Percentiles rank a stretch among this genome's conserved stretches.
Conservation (phyloP, 2,888 invertebrate genomes). For the Leptopilina myrica region DNA sequence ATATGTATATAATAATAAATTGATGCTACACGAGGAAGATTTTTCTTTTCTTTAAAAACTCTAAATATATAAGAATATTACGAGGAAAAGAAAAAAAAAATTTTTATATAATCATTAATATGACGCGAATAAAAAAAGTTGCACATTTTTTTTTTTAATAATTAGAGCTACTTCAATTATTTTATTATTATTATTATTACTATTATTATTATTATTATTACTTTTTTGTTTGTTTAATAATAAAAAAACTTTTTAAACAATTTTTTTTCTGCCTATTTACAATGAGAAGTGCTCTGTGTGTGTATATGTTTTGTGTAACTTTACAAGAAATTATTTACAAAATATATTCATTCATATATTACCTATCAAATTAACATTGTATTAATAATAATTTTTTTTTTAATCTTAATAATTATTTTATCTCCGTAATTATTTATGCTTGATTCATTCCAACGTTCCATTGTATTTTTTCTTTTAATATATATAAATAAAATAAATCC, state of each 20-base stretch:
- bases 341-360: conserved; percentile 75
- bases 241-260: conserved; percentile 67
- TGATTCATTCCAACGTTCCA: conserved; percentile 65
- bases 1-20: conserved; percentile 11
- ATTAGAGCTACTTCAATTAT: conserved; percentile 69
- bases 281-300: conserved; percentile 64
- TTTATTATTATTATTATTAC: conserved; percentile 41
- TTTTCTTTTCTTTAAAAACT: conserved; percentile 9
- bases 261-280: conserved; percentile 66
- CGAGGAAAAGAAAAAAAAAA: conserved; percentile 39
- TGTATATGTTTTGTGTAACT: conserved; percentile 58
- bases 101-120: conserved; percentile 44
- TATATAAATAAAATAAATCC: conserved; percentile 72
- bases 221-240: conserved; percentile 57
- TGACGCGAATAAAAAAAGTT: conserved; percentile 60
- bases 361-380: conserved; percentile 74
- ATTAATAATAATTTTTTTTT: conserved; percentile 55
- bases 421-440: conserved; percentile 66
- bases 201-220: conserved; percentile 49
- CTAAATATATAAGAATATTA: conserved; percentile 34
- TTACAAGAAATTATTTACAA: conserved; percentile 76
- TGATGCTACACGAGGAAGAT: conserved; percentile 56
- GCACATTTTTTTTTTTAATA: conserved; percentile 58
- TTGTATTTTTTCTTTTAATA: conserved; percentile 48
- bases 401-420: conserved; percentile 58